These are phyloP conservation scores for Mormyrus hasselquistii DNA, from an alignment of 2,797 vertebrate species.

Conservation along the genomic window DNA sequence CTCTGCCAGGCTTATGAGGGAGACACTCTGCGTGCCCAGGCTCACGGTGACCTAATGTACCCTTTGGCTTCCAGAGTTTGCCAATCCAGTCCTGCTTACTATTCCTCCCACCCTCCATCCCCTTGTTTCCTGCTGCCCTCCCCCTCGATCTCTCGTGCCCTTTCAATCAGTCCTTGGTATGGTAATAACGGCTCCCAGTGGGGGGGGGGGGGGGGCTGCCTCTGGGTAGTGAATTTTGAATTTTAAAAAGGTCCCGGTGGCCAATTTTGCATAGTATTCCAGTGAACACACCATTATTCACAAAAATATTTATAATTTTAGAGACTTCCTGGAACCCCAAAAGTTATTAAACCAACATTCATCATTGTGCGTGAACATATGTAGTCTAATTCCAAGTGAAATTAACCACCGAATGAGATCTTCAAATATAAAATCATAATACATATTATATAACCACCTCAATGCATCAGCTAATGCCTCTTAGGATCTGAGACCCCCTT, in stretches of 20 bases:
- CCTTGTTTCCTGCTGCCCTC: background rate
- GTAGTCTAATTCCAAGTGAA: background rate
- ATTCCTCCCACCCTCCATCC: background rate
- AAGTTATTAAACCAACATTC: constrained; percentile 20
- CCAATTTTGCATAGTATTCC: constrained; percentile 32
- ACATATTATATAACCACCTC: background rate
- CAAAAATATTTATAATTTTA: constrained; percentile 13
- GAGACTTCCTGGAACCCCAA: background rate
- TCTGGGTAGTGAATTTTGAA: constrained; percentile 9
- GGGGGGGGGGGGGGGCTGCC: background rate
- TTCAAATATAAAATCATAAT: constrained; percentile 7
- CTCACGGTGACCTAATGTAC: background rate
- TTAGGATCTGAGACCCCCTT: background rate
- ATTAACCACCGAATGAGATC: background rate
- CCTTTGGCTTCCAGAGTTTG: background rate
- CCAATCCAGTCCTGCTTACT: background rate
- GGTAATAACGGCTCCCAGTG: background rate
- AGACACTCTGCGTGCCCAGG: background rate
- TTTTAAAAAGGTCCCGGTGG: constrained; percentile 37
- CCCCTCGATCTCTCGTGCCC: background rate
- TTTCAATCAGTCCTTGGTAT: constrained; percentile 17
- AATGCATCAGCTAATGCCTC: background rate
- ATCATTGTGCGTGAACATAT: background rate
- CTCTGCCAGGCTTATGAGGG: background rate
- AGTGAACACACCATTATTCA: constrained; percentile 16